Evolutionary conservation across 1,140 invertebrate species (phyloP), one percentile per base, ranked within the genome.

Genomic region (Drosophila virilis): DNA sequence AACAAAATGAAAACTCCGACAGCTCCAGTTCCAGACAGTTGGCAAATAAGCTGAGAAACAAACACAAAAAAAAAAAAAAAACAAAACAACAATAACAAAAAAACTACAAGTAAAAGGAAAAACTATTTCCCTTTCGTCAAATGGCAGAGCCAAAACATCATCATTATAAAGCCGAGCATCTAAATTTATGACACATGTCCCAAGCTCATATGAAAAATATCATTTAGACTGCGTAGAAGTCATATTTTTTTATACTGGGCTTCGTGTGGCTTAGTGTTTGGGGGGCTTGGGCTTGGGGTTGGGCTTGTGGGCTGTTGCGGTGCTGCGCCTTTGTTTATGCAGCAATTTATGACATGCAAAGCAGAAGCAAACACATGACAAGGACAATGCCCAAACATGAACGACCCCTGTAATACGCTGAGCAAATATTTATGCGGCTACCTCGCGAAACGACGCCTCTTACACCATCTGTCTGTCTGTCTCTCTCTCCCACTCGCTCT

Each of bases 261-360:
- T 28, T 28, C 22, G 22, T 5, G 22, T 28, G 22, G 22, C 22
- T 22, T 22, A 22, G 22, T 1, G 22, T 2, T 22, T 2, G 22
- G 22, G 22, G 1, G 22, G 22, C 22, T n/a, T n/a, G n/a, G 22
- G 22, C 22, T 28, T 4, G 22, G 5, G 22, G 22, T 5, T 28
- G 22, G 22, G 22, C 4, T 28, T 28, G 22, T 28, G 22, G 42
- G n/a, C 35, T 10, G 15, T 51, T 28, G 6, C 12, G 28, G 42
- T 33, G 33, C 73, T 73, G 74, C 74, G 62, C 77, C 74, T 78
- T 78, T 78, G 74, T 78, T 78, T 78, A 73, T 78, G 69, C 69
- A 78, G 77, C 77, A 78, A 78, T 78, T 78, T 78, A 77, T 78
- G 77, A 60, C 77, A 78, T 77, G 77, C 77, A 78, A 78, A 78